Conservation (phyloP, 2,888 invertebrate genomes). For the Anodontia alba region DNA sequence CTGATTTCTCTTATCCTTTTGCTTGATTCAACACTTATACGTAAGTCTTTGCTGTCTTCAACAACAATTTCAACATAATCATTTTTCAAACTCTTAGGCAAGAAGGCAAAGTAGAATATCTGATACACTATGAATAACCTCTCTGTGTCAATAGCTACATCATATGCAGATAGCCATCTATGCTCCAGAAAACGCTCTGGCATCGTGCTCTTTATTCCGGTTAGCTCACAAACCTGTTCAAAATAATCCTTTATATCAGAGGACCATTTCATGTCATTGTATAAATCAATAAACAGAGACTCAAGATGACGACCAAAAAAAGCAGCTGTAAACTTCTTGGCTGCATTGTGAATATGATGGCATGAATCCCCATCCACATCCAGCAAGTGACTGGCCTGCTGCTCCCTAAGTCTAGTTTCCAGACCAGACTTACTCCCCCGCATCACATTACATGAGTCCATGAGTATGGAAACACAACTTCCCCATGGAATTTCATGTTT, state of each 20-base stretch:
- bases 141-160: conserved; percentile 48
- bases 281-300: conserved; percentile 20
- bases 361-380: conserved; percentile 70
- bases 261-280: conserved; percentile 22
- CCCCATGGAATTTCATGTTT: conserved; percentile 57
- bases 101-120: conserved; percentile 47
- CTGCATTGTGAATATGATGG: conserved; percentile 69
- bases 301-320: conserved; percentile 54
- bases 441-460: conserved; percentile 68
- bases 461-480: conserved; percentile 61
- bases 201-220: conserved; percentile 26
- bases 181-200: conserved; percentile 57
- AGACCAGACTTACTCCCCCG: conserved; percentile 60
- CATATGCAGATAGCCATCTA: conserved; percentile 64
- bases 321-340: conserved; percentile 59
- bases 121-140: conserved; percentile 52
- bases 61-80: background rate
- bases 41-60: too few species aligned
- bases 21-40: background rate
- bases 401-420: conserved; percentile 52
- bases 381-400: conserved; percentile 61
- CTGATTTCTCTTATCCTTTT: background rate
- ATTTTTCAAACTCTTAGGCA: background rate
- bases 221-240: conserved; percentile 53
- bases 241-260: conserved; percentile 57